phyloP scores from a whole-genome alignment of 53 echinoderm and acorn worm species.

The Paelopatides confundens region DNA sequence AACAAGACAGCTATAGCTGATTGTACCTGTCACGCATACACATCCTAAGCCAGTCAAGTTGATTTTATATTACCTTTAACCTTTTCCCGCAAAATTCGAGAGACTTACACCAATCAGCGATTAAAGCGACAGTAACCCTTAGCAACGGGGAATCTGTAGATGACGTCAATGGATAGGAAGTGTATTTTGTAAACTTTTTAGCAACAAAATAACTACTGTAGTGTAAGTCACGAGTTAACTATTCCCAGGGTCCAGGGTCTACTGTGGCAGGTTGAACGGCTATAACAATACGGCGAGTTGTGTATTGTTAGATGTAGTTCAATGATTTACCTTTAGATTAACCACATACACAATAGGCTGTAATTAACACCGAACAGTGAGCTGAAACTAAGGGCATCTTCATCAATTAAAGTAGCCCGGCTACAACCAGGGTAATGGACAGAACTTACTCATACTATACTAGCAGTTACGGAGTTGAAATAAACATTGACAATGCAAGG shows the following conservation, averaged over 20 bases:
- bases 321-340: too few relatives aligned
- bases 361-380: too few relatives aligned
- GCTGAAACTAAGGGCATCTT: too few relatives aligned
- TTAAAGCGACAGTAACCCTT: constrained; percentile 53
- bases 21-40: background rate
- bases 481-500: too few relatives aligned
- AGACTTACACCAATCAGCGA: constrained; percentile 26
- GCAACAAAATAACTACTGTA: background rate
- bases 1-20: background rate
- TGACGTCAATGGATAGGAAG: constrained; percentile 71
- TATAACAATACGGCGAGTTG: too few relatives aligned
- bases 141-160: constrained; percentile 72
- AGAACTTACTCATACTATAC: too few relatives aligned
- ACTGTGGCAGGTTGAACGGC: too few relatives aligned
- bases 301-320: too few relatives aligned
- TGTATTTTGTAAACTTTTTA: background rate
- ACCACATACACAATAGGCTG: too few relatives aligned
- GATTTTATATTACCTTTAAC: constrained; percentile 35
- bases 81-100: constrained; percentile 32
- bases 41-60: background rate
- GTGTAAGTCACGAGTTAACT: background rate
- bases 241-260: background rate
- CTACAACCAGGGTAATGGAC: too few relatives aligned
- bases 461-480: too few relatives aligned
- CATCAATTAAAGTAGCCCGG: too few relatives aligned